Conservation (phyloP, 2,797 vertebrate genomes). For the Myotis pilosus region DNA sequence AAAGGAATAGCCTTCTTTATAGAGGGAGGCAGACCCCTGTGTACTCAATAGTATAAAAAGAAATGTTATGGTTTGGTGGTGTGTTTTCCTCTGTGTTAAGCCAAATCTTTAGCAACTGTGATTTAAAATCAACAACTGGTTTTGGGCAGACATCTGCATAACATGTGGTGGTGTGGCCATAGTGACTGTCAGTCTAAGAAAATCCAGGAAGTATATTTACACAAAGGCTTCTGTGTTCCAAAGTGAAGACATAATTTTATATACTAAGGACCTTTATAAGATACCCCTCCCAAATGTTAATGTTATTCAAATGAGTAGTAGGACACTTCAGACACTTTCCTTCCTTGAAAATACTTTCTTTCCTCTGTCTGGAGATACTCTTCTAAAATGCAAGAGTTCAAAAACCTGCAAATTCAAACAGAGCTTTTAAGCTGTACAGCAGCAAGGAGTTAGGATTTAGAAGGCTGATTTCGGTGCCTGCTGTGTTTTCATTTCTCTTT, state of each 20-base stretch:
- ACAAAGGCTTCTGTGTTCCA: constrained; percentile 46
- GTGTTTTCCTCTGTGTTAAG: constrained; percentile 8
- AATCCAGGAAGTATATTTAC: constrained; percentile 47
- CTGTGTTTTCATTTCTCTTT: constrained; percentile 62
- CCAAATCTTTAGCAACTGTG: constrained; percentile 39
- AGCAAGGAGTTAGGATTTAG: constrained; percentile 49
- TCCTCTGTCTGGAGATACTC: constrained; percentile 40
- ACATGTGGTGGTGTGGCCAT: constrained; percentile 31
- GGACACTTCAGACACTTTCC: constrained; percentile 12
- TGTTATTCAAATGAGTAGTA: constrained; percentile 57
- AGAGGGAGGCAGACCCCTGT: not conserved
- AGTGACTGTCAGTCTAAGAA: constrained; percentile 37
- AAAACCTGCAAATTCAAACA: constrained; percentile 58
- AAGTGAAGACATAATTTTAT: constrained; percentile 51
- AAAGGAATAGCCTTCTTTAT: not conserved
- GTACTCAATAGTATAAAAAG: not conserved
- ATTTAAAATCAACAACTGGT: constrained; percentile 52
- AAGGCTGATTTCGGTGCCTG: constrained; percentile 30
- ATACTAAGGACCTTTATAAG: constrained; percentile 30
- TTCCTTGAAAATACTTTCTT: constrained; percentile 53
- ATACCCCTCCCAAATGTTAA: constrained; percentile 55
- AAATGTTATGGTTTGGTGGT: not conserved
- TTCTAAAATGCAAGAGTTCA: constrained; percentile 55
- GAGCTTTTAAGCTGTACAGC: constrained; percentile 48
- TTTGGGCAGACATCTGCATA: constrained; percentile 41